Conservation (phyloP, 64 coral and sea anemone genomes). For the Actinia tenebrosa region DNA sequence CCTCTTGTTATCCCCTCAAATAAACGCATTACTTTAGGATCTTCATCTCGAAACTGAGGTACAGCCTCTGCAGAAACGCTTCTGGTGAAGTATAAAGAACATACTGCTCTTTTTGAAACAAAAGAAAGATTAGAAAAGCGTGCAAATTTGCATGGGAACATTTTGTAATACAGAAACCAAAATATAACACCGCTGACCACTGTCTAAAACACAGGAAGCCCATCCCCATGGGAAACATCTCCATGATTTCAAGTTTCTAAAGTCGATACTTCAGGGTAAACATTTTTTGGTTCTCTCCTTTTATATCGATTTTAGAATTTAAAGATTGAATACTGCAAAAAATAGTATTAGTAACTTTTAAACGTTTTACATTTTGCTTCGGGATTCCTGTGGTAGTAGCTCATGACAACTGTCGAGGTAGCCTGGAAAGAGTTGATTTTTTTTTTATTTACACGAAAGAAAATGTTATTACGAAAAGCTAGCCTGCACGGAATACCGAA, state of each 20-base stretch:
- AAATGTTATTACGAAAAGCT: background rate
- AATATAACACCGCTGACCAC: constrained; percentile 12
- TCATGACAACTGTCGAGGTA: background rate
- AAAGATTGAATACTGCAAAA: no score
- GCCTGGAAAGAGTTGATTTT: background rate
- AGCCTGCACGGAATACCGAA: background rate
- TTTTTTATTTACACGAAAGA: background rate
- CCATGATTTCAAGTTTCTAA: background rate
- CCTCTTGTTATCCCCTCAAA: constrained; percentile 74
- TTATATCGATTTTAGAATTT: background rate
- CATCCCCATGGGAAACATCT: background rate
- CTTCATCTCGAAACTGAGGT: constrained; percentile 25
- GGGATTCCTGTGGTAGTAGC: background rate
- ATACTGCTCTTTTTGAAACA: background rate
- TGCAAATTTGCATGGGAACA: background rate
- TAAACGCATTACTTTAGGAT: constrained; percentile 40
- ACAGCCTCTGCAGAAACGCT: background rate
- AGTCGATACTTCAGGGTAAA: background rate
- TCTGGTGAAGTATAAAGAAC: constrained; percentile 5
- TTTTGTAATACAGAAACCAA: background rate
- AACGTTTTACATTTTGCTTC: background rate
- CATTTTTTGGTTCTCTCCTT: background rate
- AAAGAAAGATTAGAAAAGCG: background rate
- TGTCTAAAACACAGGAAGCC: background rate
- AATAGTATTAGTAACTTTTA: no score